Evolutionary conservation across 2,113 vertebrate genomes (phyloP), one percentile per base, ranked within the genome.

Genomic region (Eurypyga helias): DNA sequence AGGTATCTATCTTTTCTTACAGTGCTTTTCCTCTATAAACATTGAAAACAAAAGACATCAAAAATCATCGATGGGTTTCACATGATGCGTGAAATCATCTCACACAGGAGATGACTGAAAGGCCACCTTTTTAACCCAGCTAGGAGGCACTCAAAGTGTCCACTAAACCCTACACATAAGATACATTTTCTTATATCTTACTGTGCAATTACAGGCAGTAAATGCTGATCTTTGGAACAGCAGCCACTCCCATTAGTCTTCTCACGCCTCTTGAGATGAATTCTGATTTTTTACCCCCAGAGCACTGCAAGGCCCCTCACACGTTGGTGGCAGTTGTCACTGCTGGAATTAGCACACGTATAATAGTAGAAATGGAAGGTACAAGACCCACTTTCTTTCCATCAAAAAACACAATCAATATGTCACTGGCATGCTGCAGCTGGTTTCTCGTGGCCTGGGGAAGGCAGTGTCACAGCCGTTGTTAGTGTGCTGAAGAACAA

Each of bases 341-440:
- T 28, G 2, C 33, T 48, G 52, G 34, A 80, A 86, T 69, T 65
- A 80, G 20, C 19, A 51, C 0, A 0, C 1, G 0, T 23, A 6
- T 14, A 43, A 48, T 2, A 0, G 31, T 4, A 55, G 33, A 58
- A 86, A 38, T 28, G 11, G 52, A 55, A 82, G 29, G 46, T 72
- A 38, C 4, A 67, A 79, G 43, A 60, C 15, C 10, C 15, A 20
- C 17, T 75, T 75, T 52, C 17, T 60, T 66, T 29, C 84, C 34
- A 54, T 62, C 41, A 75, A 58, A 91, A 73, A 11, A 1, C 18
- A 51, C 18, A 85, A 26, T 45, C 64, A 25, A 4, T 11, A 17
- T 78, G n/a, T 76, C 83, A 55, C 28, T 67, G 54, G 26, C 3
- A 1, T 8, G 4, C 24, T 48, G 33, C 18, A 80, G 38, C 48